Evolutionary conservation across 2,113 vertebrate species (phyloP).

Genomic region (Dicerorhinus sumatrensis): DNA sequence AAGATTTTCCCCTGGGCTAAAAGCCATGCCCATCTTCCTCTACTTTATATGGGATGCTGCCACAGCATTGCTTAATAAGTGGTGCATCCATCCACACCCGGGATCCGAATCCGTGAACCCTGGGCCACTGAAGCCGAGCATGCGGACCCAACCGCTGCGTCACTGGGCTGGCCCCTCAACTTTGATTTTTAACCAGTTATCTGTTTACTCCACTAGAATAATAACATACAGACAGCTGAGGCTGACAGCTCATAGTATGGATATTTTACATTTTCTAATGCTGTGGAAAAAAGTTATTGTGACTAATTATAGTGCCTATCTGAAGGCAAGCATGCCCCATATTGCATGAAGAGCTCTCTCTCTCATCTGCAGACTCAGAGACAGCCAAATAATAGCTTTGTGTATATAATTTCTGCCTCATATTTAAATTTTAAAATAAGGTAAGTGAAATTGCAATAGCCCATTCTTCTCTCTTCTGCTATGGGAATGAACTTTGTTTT

Average conservation of each 20-base stretch:
- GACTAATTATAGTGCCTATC: neutral
- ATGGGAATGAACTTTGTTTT: slow-evolving; percentile 41
- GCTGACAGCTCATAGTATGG: neutral
- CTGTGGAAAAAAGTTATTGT: neutral
- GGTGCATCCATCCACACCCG: too few relatives aligned
- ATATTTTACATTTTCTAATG: neutral
- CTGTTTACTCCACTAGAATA: neutral
- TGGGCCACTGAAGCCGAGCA: too few relatives aligned
- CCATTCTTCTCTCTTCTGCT: neutral
- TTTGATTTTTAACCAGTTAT: neutral
- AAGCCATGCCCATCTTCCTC: too few relatives aligned
- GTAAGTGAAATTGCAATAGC: slow-evolving; percentile 13
- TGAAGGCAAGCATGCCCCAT: neutral
- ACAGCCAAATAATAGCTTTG: slow-evolving; percentile 34
- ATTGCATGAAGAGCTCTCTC: neutral
- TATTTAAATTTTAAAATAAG: slow-evolving; percentile 67
- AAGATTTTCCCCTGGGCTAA: too few relatives aligned
- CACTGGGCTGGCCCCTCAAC: neutral
- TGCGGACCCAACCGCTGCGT: too few relatives aligned
- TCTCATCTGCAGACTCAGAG: neutral
- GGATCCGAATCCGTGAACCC: too few relatives aligned
- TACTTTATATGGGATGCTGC: too few relatives aligned
- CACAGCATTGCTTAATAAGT: too few relatives aligned
- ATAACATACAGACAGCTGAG: neutral
- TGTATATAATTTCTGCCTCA: neutral